Evolutionary conservation across 2,113 vertebrate genomes (phyloP).

Genomic region (Vanacampus margaritifer): DNA sequence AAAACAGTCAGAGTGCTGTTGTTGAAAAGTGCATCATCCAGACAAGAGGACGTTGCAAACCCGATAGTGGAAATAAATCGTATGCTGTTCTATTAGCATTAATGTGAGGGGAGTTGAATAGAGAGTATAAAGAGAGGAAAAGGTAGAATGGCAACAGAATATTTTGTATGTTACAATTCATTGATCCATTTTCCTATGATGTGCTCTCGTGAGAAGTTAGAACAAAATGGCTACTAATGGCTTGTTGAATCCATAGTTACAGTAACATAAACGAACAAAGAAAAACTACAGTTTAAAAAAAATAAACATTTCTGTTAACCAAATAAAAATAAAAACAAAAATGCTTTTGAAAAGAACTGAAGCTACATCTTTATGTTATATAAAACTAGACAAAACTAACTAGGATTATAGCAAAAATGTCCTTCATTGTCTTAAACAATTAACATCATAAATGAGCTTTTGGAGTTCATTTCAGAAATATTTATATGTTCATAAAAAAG

Average conservation of each 20-base stretch:
- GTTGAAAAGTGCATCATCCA: constrained; percentile 8
- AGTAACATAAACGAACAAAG: no score
- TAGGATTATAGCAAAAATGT: no score
- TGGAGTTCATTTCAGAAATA: no score
- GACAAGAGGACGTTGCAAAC: constrained; percentile 6
- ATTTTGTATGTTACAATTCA: neutral
- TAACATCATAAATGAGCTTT: no score
- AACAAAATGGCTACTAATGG: neutral
- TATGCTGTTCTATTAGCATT: neutral
- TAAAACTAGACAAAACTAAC: no score
- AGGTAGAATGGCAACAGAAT: neutral
- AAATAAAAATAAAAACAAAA: no score
- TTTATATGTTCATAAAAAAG: no score
- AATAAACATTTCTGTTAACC: neutral
- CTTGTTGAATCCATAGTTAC: no score
- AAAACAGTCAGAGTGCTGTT: constrained; percentile 20
- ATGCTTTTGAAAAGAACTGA: no score
- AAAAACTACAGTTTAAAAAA: neutral
- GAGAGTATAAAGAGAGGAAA: neutral
- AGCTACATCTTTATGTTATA: no score
- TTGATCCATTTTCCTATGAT: neutral
- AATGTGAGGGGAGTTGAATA: neutral
- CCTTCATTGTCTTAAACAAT: no score
- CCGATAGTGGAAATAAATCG: neutral
- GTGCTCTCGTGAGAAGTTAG: neutral